Percentiles rank a stretch among this genome's conserved stretches.
Evolutionary conservation across 2,113 vertebrate genomes (phyloP).

Genomic region (Pyxicephalus adspersus): DNA sequence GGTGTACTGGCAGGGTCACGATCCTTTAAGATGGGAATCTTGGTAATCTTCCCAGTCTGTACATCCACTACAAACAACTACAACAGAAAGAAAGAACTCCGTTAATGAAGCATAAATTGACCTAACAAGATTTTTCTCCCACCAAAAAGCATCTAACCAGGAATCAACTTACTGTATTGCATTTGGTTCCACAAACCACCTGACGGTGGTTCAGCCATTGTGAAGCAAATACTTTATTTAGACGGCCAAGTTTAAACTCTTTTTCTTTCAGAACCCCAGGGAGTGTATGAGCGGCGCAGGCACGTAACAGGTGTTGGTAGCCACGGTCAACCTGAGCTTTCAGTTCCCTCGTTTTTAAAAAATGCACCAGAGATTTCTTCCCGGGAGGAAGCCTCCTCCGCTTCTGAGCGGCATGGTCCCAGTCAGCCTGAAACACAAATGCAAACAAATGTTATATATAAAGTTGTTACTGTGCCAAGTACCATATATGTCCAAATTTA

Average conservation of each 20-base stretch:
- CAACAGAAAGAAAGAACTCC: neutral
- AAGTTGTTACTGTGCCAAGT: too few relatives aligned
- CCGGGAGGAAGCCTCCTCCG: constrained; percentile 78
- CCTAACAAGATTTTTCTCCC: neutral
- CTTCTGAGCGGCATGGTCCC: constrained; percentile 74
- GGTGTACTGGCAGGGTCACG: constrained; percentile 78
- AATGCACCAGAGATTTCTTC: constrained; percentile 88
- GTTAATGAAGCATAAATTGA: neutral
- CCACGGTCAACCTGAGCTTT: constrained; percentile 83
- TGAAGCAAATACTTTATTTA: constrained; percentile 98
- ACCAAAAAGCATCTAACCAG: too few relatives aligned
- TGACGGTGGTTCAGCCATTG: constrained; percentile 98
- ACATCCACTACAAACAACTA: constrained; percentile 97
- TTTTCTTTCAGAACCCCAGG: constrained; percentile 89
- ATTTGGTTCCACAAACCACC: constrained; percentile 98
- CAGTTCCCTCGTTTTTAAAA: constrained; percentile 89
- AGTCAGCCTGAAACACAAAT: constrained; percentile 68
- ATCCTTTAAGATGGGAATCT: constrained; percentile 96
- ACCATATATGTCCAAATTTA: too few relatives aligned
- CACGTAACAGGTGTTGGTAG: constrained; percentile 81
- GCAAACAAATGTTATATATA: too few relatives aligned
- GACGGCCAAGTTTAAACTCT: constrained; percentile 91
- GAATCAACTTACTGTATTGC: constrained; percentile 88
- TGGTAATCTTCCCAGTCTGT: constrained; percentile 90
- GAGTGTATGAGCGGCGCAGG: constrained; percentile 89